Percentiles rank a stretch among this genome's conserved stretches.
Evolutionary conservation across 2,113 vertebrate species (phyloP).

Genomic region (Lipophrys pholis): DNA sequence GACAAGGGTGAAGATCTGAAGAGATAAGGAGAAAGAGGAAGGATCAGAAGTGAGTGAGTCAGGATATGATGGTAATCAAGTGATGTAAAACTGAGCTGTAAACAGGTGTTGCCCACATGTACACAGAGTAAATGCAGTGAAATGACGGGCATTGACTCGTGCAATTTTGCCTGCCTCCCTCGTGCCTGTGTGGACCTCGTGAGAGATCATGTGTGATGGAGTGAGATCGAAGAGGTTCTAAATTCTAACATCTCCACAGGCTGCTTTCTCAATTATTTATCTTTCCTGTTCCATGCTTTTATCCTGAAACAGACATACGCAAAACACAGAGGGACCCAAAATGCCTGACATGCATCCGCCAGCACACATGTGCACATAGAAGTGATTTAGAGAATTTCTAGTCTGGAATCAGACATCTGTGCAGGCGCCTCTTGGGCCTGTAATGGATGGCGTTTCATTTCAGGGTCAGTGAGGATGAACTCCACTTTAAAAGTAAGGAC

Average conservation of each 20-base stretch:
- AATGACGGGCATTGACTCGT: not conserved
- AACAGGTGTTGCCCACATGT: constrained; percentile 75
- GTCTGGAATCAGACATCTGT: no score
- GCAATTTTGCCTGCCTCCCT: constrained; percentile 21
- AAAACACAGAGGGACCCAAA: not conserved
- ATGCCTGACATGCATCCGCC: not conserved
- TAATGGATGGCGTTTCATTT: no score
- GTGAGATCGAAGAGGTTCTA: constrained; percentile 46
- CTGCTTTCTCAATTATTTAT: constrained; percentile 42
- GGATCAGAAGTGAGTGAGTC: not conserved
- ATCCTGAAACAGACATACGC: constrained; percentile 10
- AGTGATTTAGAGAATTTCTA: no score
- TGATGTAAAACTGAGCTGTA: constrained; percentile 31
- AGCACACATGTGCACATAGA: not conserved
- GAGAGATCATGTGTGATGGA: constrained; percentile 3
- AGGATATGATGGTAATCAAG: constrained; percentile 38
- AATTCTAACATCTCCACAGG: constrained; percentile 46
- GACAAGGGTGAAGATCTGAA: not conserved
- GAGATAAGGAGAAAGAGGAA: not conserved
- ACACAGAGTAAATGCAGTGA: not conserved
- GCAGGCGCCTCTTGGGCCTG: no score
- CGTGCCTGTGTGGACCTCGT: constrained; percentile 22
- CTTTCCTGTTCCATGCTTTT: constrained; percentile 9
- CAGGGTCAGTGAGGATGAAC: no score
- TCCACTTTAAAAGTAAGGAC: no score